Evolutionary conservation across 2,888 invertebrate species (phyloP).

Genomic region (Gonocerus acuteangulatus): DNA sequence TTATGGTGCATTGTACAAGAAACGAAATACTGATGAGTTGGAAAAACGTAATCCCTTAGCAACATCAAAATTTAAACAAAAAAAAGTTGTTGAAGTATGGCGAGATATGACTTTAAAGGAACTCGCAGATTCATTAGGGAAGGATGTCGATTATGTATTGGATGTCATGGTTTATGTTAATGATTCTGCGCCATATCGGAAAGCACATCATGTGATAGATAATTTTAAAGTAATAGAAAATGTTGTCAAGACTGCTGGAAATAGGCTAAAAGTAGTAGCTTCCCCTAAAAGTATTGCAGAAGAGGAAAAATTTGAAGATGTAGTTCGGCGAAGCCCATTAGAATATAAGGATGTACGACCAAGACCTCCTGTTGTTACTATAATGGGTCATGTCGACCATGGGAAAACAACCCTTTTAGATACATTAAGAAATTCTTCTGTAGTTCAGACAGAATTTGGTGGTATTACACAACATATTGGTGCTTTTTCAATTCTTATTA

Average conservation of each 20-base stretch:
- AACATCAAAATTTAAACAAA: constrained; percentile 34
- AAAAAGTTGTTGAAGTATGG: constrained; percentile 60
- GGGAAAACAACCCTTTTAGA: constrained; percentile 97
- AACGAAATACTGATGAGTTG: constrained; percentile 24
- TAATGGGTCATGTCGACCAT: constrained; percentile 99
- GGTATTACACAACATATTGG: constrained; percentile 99
- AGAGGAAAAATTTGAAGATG: constrained; percentile 42
- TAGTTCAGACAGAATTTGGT: constrained; percentile 89
- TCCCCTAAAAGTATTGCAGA: constrained; percentile 46
- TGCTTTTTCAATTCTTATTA: constrained; percentile 71
- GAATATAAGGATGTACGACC: constrained; percentile 44
- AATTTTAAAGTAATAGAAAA: constrained; percentile 58
- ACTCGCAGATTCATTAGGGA: constrained; percentile 56
- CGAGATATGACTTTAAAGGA: constrained; percentile 71
- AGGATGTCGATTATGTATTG: constrained; percentile 59
- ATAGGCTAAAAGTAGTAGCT: constrained; percentile 52
- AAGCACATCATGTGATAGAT: constrained; percentile 52
- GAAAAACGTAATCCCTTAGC: constrained; percentile 4
- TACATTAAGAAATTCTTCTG: constrained; percentile 70
- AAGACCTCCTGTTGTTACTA: constrained; percentile 89
- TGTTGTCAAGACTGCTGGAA: constrained; percentile 61
- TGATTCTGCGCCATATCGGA: constrained; percentile 51
- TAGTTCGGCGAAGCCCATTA: constrained; percentile 32
- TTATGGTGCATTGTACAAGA: constrained; percentile 25
- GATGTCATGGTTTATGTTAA: constrained; percentile 60